phyloP scores from a whole-genome alignment of 2,888 invertebrate species.

The Habroteleia sp. region DNA sequence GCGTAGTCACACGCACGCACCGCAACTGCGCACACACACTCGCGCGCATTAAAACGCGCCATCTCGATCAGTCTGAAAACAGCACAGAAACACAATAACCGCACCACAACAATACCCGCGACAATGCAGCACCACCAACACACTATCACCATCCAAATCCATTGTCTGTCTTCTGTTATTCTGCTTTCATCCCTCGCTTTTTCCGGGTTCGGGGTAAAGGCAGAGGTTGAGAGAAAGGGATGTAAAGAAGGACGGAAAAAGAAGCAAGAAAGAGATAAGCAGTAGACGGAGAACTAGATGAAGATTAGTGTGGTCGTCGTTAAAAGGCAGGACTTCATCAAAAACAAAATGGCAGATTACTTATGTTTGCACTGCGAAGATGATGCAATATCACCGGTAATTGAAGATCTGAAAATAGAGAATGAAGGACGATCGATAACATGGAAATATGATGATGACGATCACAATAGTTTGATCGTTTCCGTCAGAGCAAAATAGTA shows the following conservation, averaged over 20 bases:
- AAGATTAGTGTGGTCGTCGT: constrained; percentile 65
- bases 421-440: not conserved
- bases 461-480: too few species aligned
- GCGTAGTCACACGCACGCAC: constrained; percentile 55
- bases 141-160: constrained; percentile 73
- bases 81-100: constrained; percentile 77
- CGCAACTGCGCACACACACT: constrained; percentile 61
- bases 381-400: constrained; percentile 35
- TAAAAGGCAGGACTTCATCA: constrained; percentile 44
- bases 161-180: constrained; percentile 78
- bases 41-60: constrained; percentile 70
- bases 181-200: constrained; percentile 62
- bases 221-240: constrained; percentile 34
- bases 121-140: constrained; percentile 75
- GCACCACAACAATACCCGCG: constrained; percentile 68
- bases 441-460: too few species aligned
- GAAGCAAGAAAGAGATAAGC: constrained; percentile 44
- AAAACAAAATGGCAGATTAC: constrained; percentile 36
- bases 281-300: constrained; percentile 46
- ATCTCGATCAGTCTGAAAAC: constrained; percentile 79
- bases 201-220: constrained; percentile 28
- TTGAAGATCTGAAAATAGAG: constrained; percentile 2
- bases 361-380: constrained; percentile 9
- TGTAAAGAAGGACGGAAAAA: constrained; percentile 30
- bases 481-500: too few species aligned